Conservation (phyloP, 35 echinoderm and acorn worm species). For the Lytechinus pictus region DNA sequence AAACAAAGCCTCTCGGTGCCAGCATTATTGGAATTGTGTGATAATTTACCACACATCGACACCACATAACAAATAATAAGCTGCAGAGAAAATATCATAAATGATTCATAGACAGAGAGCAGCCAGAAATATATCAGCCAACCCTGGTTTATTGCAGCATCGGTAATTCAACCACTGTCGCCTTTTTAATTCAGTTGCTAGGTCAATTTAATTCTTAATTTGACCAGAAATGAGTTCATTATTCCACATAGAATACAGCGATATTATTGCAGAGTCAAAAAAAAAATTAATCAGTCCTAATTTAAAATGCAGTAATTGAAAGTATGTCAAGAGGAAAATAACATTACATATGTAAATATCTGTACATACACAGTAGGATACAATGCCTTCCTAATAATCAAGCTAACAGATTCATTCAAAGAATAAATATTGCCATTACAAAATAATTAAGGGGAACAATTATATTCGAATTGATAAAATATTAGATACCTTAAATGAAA, state of each 20-base stretch:
- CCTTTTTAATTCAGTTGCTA: constrained; percentile 2
- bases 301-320: background rate
- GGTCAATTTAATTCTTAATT: background rate
- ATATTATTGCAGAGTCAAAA: background rate
- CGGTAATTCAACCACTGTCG: background rate
- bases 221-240: background rate
- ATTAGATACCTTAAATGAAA: background rate
- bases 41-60: background rate
- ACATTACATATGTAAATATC: too few relatives aligned
- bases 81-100: background rate
- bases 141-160: background rate
- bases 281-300: background rate
- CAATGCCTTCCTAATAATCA: too few relatives aligned
- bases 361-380: too few relatives aligned
- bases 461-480: too few relatives aligned
- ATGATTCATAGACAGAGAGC: background rate
- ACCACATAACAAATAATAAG: background rate
- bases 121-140: background rate
- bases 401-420: background rate
- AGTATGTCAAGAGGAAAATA: too few relatives aligned
- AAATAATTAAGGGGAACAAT: background rate
- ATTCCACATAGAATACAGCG: background rate
- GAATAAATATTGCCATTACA: background rate
- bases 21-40: background rate
- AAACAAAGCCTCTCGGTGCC: background rate